These are phyloP conservation scores for Neodontobutis hainanensis DNA, from an alignment of 2,113 vertebrate genomes.

Conservation along the genomic window DNA sequence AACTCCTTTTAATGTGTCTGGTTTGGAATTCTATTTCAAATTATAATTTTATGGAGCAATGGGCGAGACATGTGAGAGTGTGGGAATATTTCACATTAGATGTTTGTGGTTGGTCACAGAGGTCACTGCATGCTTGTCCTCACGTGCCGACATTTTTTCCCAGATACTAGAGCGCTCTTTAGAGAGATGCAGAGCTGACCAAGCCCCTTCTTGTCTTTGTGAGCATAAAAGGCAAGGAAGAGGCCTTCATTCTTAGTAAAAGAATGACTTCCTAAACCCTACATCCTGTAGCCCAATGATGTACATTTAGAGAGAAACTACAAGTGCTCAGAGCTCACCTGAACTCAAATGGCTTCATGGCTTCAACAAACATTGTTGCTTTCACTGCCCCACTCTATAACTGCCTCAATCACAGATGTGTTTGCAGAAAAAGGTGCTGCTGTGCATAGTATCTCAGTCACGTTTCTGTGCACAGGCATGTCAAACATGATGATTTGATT, in stretches of 20 bases:
- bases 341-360: constrained; percentile 33
- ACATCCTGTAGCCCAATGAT: constrained; percentile 63
- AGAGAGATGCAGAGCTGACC: constrained; percentile 59
- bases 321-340: constrained; percentile 28
- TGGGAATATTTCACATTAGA: constrained; percentile 36
- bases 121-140: constrained; percentile 52
- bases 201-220: constrained; percentile 77
- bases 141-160: constrained; percentile 44
- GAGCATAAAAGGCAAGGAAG: constrained; percentile 78
- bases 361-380: constrained; percentile 30
- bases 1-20: too few relatives aligned
- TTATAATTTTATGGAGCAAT: too few relatives aligned
- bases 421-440: constrained; percentile 22
- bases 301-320: constrained; percentile 51
- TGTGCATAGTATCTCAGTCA: neutral
- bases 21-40: too few relatives aligned
- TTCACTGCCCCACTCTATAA: neutral
- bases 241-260: constrained; percentile 62
- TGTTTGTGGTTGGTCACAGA: constrained; percentile 40
- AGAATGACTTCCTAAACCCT: constrained; percentile 67
- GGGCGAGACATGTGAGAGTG: neutral
- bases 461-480: neutral
- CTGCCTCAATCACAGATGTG: constrained; percentile 41
- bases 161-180: constrained; percentile 65
- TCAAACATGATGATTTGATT: constrained; percentile 15